phyloP scores from a whole-genome alignment of 2,113 vertebrate species.

The Anser brachyrhynchus region DNA sequence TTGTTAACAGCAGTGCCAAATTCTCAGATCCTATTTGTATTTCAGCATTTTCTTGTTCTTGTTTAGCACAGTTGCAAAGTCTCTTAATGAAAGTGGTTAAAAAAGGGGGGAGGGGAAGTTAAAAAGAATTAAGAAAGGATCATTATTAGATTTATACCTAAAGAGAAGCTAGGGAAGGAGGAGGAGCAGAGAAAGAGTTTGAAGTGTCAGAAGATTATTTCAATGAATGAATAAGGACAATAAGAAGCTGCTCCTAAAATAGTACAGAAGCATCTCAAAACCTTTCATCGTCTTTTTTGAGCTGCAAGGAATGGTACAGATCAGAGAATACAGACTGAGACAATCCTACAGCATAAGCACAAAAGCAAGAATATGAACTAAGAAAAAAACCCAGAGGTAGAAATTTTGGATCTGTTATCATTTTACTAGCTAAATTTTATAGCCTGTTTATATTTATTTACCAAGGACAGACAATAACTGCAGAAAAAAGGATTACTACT shows the following conservation, averaged over 20 bases:
- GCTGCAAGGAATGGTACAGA: not conserved
- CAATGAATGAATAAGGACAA: not conserved
- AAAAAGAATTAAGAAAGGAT: not conserved
- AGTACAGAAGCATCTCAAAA: not conserved
- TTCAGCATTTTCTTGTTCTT: not conserved
- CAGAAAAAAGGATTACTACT: not conserved
- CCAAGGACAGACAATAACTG: not conserved
- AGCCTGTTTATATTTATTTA: not conserved
- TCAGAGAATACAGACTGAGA: not conserved
- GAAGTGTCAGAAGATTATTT: not conserved
- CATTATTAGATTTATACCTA: not conserved
- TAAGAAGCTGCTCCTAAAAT: constrained; percentile 15
- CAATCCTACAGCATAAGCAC: not conserved
- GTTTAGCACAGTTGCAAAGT: not conserved
- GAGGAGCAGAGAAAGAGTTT: not conserved
- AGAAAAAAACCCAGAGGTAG: not conserved
- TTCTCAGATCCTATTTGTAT: not conserved
- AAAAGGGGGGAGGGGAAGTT: not conserved
- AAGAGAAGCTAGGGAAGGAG: not conserved
- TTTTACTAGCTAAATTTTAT: not conserved
- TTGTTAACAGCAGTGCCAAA: not conserved
- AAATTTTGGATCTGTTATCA: not conserved
- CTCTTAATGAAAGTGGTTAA: not conserved
- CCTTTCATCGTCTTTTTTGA: not conserved
- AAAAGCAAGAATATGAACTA: not conserved